phyloP scores from a whole-genome alignment of 2,888 invertebrate genomes.

The Xestobium rufovillosum region DNA sequence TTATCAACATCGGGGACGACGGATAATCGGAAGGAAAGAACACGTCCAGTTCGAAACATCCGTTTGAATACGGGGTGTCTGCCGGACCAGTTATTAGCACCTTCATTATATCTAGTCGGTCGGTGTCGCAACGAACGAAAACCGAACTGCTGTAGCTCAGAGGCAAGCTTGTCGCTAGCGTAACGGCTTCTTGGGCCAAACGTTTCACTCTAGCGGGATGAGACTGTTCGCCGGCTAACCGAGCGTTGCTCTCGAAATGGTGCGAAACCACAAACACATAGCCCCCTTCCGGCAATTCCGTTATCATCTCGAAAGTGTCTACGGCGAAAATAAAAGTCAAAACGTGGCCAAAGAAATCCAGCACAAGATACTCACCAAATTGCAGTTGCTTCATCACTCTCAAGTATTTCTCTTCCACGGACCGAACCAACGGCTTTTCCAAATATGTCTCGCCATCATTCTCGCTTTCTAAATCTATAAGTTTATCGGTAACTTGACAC shows the following conservation, averaged over 20 bases:
- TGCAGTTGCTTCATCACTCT: constrained; percentile 83
- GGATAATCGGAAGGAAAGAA: constrained; percentile 72
- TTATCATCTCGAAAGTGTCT: constrained; percentile 91
- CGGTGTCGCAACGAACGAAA: constrained; percentile 91
- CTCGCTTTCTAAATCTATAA: constrained; percentile 35
- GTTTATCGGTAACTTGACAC: constrained; percentile 43
- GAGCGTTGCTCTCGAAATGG: constrained; percentile 82
- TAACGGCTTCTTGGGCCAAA: constrained; percentile 91
- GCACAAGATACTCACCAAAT: constrained; percentile 73
- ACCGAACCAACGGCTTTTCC: constrained; percentile 48
- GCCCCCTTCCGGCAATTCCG: constrained; percentile 63
- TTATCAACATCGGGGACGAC: constrained; percentile 77
- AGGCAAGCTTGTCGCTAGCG: constrained; percentile 84
- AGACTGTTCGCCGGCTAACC: constrained; percentile 77
- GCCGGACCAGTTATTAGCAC: constrained; percentile 88
- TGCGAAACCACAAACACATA: constrained; percentile 81
- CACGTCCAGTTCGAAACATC: constrained; percentile 87
- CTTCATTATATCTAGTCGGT: constrained; percentile 93
- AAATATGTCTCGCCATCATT: constrained; percentile 34
- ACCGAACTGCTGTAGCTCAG: constrained; percentile 90
- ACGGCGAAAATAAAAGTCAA: constrained; percentile 30
- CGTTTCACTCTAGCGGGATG: constrained; percentile 84
- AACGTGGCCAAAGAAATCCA: constrained; percentile 1
- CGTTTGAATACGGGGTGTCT: constrained; percentile 87
- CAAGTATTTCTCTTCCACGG: constrained; percentile 71